These are phyloP conservation scores for Paramacrobiotus metropolitanus DNA, from an alignment of 1,140 invertebrate species.

Conservation along the genomic window DNA sequence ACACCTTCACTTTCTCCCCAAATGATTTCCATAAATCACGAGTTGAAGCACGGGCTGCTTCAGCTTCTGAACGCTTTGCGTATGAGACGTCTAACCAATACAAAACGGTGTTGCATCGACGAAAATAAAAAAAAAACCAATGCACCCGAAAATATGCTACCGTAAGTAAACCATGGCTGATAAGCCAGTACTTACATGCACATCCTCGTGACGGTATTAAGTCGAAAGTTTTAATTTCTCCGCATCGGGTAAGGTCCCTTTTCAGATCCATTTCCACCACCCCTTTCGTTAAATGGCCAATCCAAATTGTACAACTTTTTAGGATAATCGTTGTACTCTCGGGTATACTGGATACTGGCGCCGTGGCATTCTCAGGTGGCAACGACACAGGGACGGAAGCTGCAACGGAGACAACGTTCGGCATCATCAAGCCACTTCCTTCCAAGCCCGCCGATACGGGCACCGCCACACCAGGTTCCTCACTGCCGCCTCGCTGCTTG, in stretches of 20 bases:
- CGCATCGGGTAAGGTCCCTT: background rate
- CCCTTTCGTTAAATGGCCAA: background rate
- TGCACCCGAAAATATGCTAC: too few species aligned
- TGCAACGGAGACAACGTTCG: too few species aligned
- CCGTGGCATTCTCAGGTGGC: background rate
- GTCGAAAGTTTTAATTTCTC: background rate
- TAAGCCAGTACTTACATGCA: conserved; percentile 5
- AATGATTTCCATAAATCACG: background rate
- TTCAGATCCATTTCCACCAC: background rate
- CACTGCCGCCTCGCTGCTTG: background rate
- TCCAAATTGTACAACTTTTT: background rate
- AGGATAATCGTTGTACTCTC: background rate
- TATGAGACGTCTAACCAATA: background rate
- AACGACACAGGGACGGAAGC: too few species aligned
- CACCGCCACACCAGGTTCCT: background rate
- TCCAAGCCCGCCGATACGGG: background rate
- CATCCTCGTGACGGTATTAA: background rate
- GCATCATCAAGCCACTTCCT: too few species aligned
- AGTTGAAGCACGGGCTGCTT: background rate
- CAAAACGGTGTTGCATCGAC: too few species aligned
- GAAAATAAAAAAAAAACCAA: too few species aligned
- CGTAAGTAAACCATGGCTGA: too few species aligned
- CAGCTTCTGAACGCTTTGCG: background rate
- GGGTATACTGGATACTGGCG: too few species aligned
- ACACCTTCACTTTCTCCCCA: background rate